These are phyloP conservation scores for Brevimyrus niger DNA, from an alignment of 2,113 vertebrate genomes.

Conservation along the genomic window DNA sequence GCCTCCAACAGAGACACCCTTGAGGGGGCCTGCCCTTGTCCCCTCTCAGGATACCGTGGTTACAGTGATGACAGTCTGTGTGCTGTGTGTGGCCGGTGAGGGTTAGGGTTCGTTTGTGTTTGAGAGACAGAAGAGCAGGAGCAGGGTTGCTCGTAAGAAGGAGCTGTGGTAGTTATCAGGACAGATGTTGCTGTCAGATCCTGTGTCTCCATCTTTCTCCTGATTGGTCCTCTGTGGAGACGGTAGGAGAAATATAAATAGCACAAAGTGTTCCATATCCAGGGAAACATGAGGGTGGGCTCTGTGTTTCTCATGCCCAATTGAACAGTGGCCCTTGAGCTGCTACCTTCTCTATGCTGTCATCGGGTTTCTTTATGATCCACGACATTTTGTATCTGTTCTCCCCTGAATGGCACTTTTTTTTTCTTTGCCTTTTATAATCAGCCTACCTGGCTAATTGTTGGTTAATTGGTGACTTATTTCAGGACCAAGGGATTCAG, in stretches of 20 bases:
- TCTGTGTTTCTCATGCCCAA: neutral
- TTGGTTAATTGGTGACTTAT: slow-evolving; percentile 26
- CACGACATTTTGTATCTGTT: neutral
- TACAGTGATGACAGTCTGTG: slow-evolving; percentile 61
- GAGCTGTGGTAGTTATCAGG: neutral
- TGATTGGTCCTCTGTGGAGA: neutral
- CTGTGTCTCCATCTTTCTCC: neutral
- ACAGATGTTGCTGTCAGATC: neutral
- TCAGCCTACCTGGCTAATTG: neutral
- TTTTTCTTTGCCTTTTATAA: neutral
- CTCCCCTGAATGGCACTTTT: neutral
- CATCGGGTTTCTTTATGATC: neutral
- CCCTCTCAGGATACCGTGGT: slow-evolving; percentile 54
- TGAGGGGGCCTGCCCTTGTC: slow-evolving; percentile 38
- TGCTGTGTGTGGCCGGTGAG: slow-evolving; percentile 43
- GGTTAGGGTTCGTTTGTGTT: slow-evolving; percentile 47
- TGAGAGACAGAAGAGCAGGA: slow-evolving; percentile 10
- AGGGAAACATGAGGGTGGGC: neutral
- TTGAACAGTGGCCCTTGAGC: neutral
- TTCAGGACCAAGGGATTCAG: slow-evolving; percentile 11
- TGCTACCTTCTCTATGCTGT: neutral
- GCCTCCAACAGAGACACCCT: slow-evolving; percentile 31
- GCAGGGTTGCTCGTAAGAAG: neutral
- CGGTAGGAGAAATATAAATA: neutral
- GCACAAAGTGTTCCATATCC: neutral